phyloP scores from a whole-genome alignment of 2,888 invertebrate genomes.

The Prosapia bicincta region DNA sequence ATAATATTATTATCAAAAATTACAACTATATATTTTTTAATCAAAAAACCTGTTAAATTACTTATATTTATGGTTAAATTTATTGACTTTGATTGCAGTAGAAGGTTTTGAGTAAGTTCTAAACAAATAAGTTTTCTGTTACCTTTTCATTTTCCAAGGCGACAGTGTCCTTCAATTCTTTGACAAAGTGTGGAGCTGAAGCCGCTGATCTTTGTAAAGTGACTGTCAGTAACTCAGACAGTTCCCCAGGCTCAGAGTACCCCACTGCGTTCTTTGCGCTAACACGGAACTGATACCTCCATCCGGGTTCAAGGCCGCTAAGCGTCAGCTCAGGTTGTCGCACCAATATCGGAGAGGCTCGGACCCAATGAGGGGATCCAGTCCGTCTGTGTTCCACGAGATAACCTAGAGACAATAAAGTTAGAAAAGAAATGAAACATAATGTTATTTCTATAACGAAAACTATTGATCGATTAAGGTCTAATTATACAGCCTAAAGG shows the following conservation, averaged over 20 bases:
- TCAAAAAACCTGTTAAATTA: no score
- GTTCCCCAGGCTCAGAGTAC: conserved; percentile 75
- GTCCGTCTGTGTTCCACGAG: conserved; percentile 71
- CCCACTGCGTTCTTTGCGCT: conserved; percentile 91
- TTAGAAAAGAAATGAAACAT: background rate
- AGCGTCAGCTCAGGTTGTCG: conserved; percentile 70
- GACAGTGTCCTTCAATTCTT: conserved; percentile 64
- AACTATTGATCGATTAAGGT: no score
- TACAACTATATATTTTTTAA: no score
- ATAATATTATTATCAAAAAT: no score
- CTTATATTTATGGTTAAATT: no score
- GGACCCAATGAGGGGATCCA: conserved; percentile 80
- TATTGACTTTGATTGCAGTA: no score
- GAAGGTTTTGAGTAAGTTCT: no score
- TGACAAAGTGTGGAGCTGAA: conserved; percentile 68
- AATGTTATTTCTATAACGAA: no score
- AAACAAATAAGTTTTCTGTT: conserved; percentile 15
- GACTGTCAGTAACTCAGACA: conserved; percentile 84
- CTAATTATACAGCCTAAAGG: no score
- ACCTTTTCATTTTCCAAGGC: conserved; percentile 78
- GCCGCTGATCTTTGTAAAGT: conserved; percentile 64
- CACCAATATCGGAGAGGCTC: conserved; percentile 71
- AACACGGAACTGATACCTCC: conserved; percentile 87
- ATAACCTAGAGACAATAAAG: conserved; percentile 64
- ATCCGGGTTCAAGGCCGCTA: conserved; percentile 79